These are phyloP conservation scores for Synergus japonicus DNA, from an alignment of 2,888 invertebrate genomes.

Conservation along the genomic window DNA sequence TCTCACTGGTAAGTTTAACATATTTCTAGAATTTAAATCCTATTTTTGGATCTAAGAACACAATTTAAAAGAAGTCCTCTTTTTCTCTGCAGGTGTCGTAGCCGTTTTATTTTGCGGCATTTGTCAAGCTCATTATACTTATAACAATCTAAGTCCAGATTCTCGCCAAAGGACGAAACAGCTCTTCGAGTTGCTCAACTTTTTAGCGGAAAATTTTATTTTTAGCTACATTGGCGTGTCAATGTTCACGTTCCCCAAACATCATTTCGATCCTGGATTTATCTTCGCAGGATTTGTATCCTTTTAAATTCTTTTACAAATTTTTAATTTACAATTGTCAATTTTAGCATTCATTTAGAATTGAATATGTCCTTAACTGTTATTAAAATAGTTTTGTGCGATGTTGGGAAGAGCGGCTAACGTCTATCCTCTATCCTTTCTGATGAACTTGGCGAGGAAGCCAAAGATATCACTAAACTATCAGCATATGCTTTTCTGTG, in stretches of 20 bases:
- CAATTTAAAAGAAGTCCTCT: slow-evolving; percentile 32
- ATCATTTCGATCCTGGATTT: slow-evolving; percentile 95
- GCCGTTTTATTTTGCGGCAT: slow-evolving; percentile 99
- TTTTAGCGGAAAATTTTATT: slow-evolving; percentile 98
- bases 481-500: slow-evolving; percentile 98
- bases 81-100: slow-evolving; percentile 86
- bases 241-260: slow-evolving; percentile 98
- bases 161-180: slow-evolving; percentile 78
- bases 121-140: slow-evolving; percentile 99
- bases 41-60: not conserved
- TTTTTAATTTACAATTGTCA: slow-evolving; percentile 4
- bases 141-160: slow-evolving; percentile 82
- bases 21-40: not conserved
- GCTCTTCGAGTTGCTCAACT: slow-evolving; percentile 86
- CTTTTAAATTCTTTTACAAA: slow-evolving; percentile 77
- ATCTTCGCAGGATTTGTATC: slow-evolving; percentile 96
- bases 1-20: slow-evolving; percentile 86
- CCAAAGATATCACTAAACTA: slow-evolving; percentile 95
- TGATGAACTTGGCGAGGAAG: slow-evolving; percentile 93
- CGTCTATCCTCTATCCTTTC: slow-evolving; percentile 95
- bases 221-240: slow-evolving; percentile 99
- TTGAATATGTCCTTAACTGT: slow-evolving; percentile 71
- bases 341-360: slow-evolving; percentile 33
- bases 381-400: slow-evolving; percentile 87
- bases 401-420: slow-evolving; percentile 94